Evolutionary conservation across 2,888 invertebrate species (phyloP), one percentile per base, ranked within the genome.

Genomic region (Alsophila aescularia): DNA sequence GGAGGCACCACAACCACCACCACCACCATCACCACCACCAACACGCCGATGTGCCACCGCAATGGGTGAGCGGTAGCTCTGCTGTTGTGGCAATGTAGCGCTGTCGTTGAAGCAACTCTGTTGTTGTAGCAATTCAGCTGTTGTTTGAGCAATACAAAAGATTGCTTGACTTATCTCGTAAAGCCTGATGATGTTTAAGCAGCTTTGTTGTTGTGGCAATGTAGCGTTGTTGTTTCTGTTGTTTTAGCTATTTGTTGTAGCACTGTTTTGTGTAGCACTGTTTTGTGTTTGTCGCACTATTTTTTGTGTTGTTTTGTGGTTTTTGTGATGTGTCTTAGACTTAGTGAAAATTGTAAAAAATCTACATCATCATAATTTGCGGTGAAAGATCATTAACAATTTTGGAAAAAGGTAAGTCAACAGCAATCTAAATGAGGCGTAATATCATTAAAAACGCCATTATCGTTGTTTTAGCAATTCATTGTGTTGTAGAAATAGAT

Each of bases 31-130:
- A 87, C 40, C 90, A 87, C 40, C 90, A 89, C 67, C 91, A 88
- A 75, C 90, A 89, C 85, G 91, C 91, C 36, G 90, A 91, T 71
- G 90, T 91, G 52, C 90, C 90, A 50, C 90, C 90, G 64, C 88
- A 88, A 84, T 88, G 88, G 79, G 79, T 78, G 78, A 78, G 77
- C 55, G 75, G 56, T 39, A 74, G 73, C 74, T n/a, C n/a, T n/a
- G 72, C 71, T 50, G 54, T 39, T 40, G 45, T 39, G 18, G 34
- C 40, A 48, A 39, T 45, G 58, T 62, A 16, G 41, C 48, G 52
- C 32, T 18, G 27, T 29, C 21, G n/a, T n/a, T n/a, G n/a, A n/a
- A n/a, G n/a, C n/a, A n/a, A n/a, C n/a, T n/a, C 15, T 52, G 40
- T 50, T 43, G 39, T 32, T 42, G 15, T 41, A 21, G 35, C 39